These are phyloP conservation scores for Alexandromys fortis DNA, from an alignment of 2,113 vertebrate genomes.

Conservation along the genomic window DNA sequence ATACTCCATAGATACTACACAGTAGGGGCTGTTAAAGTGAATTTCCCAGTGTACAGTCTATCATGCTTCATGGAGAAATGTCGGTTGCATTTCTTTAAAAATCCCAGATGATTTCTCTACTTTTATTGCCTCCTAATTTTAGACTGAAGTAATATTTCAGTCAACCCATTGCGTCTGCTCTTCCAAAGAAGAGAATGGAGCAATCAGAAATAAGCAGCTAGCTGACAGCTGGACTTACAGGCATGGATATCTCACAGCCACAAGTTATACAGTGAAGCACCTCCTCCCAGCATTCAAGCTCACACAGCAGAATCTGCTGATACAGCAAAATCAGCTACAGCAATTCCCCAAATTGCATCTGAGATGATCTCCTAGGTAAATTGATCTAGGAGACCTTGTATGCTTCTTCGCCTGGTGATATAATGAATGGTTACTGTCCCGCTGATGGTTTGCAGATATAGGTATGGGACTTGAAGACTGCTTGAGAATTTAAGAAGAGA, in stretches of 20 bases:
- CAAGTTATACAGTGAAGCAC: neutral
- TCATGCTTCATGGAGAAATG: conserved; percentile 30
- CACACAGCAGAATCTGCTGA: neutral
- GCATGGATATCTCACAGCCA: neutral
- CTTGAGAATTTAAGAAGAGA: conserved; percentile 12
- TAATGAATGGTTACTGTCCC: conserved; percentile 11
- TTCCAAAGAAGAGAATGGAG: neutral
- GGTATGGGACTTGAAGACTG: neutral
- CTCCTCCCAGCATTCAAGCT: neutral
- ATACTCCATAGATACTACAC: neutral
- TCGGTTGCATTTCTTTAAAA: conserved; percentile 31
- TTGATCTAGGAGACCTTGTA: neutral
- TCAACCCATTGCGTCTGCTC: neutral
- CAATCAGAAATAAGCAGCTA: neutral
- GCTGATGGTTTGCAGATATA: neutral
- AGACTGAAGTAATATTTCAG: neutral
- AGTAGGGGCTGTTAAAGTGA: neutral
- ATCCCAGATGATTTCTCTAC: neutral
- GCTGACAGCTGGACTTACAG: neutral
- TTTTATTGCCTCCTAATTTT: neutral
- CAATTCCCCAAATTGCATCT: neutral
- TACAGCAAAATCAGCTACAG: neutral
- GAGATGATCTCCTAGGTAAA: neutral
- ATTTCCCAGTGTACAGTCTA: neutral
- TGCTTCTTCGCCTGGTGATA: neutral